Conservation (phyloP, 1,140 invertebrate genomes). For the Homarus americanus region DNA sequence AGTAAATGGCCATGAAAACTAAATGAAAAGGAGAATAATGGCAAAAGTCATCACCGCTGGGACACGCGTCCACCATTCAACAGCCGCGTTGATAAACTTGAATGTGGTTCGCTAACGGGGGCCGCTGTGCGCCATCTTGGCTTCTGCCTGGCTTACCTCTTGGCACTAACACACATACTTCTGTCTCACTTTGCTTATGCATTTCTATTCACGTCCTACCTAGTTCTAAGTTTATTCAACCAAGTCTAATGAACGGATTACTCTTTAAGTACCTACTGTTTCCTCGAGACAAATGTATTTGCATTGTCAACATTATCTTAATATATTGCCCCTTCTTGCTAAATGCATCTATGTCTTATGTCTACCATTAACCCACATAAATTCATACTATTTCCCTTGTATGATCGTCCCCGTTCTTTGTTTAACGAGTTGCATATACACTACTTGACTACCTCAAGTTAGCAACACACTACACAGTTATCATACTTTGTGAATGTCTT, state of each 20-base stretch:
- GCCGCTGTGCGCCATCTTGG: neutral
- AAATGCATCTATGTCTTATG: too few species aligned
- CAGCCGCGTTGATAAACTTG: conserved; percentile 11
- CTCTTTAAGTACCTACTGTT: too few species aligned
- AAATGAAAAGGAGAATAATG: neutral
- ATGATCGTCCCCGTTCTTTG: too few species aligned
- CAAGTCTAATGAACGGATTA: neutral
- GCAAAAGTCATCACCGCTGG: neutral
- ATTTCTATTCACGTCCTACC: conserved; percentile 40
- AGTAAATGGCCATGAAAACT: neutral
- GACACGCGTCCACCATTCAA: neutral
- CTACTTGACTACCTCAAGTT: too few species aligned
- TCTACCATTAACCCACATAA: too few species aligned
- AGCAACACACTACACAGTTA: too few species aligned
- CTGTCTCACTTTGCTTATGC: conserved; percentile 37
- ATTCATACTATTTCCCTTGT: too few species aligned
- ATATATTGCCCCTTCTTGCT: too few species aligned
- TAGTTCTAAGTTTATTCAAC: conserved; percentile 12
- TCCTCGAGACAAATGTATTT: too few species aligned
- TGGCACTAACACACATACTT: conserved; percentile 28
- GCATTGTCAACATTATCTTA: too few species aligned
- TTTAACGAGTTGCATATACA: too few species aligned
- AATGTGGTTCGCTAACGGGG: neutral
- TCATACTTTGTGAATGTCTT: too few species aligned
- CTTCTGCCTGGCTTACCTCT: neutral